These are phyloP conservation scores for Eubasilissa regina DNA, from an alignment of 1,140 invertebrate genomes.

Conservation along the genomic window DNA sequence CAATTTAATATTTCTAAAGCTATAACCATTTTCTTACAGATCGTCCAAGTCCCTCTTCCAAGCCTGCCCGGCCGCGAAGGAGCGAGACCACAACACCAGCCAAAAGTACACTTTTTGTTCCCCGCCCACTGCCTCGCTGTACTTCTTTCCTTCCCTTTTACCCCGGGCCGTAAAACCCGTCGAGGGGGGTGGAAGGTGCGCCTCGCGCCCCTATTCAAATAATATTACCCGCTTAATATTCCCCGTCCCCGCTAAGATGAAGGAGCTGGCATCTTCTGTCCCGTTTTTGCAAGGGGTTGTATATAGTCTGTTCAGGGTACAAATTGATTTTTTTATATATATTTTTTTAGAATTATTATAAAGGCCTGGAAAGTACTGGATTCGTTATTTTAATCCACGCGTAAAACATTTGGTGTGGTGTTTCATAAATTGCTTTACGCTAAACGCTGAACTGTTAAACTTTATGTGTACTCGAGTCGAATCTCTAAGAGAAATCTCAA, in stretches of 20 bases:
- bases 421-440: no score
- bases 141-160: constrained; percentile 51
- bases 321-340: no score
- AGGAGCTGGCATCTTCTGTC: constrained; percentile 57
- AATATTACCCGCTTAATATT: constrained; percentile 51
- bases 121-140: constrained; percentile 48
- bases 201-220: constrained; percentile 56
- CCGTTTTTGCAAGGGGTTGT: constrained; percentile 50
- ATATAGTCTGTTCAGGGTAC: constrained; percentile 15
- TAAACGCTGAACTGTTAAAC: no score
- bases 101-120: constrained; percentile 59
- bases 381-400: no score
- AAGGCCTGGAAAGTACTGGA: no score
- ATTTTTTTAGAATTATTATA: no score
- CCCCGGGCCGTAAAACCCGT: constrained; percentile 21
- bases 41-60: background rate
- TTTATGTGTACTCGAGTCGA: no score
- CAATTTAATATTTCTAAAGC: no score
- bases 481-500: no score
- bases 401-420: no score
- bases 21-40: background rate
- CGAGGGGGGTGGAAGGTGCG: background rate
- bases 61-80: constrained; percentile 32
- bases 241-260: constrained; percentile 50
- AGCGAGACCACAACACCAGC: constrained; percentile 56